Evolutionary conservation across 2,113 vertebrate species (phyloP).

Genomic region (Parus major): DNA sequence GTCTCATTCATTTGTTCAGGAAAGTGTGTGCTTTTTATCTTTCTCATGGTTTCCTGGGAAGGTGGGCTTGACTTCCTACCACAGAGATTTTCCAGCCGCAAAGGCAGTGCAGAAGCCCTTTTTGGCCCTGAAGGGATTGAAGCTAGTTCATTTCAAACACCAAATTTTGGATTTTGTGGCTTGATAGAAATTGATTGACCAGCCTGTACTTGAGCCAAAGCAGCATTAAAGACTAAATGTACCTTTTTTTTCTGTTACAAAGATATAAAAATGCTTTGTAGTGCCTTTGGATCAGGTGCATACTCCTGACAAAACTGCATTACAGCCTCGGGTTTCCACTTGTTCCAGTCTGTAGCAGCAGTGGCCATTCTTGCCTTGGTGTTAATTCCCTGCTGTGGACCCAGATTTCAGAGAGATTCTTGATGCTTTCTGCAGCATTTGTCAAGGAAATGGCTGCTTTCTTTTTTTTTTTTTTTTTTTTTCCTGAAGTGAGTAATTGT

Average conservation of each 20-base stretch:
- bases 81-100: not conserved
- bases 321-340: not conserved
- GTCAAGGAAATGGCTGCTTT: slow-evolving; percentile 31
- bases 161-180: not conserved
- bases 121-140: not conserved
- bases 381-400: not conserved
- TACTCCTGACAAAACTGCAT: not conserved
- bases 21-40: not conserved
- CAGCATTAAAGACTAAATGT: not conserved
- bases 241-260: not conserved
- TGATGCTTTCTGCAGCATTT: slow-evolving; percentile 38
- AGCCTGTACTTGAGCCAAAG: not conserved
- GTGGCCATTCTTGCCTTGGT: not conserved
- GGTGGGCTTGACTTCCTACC: not conserved
- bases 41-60: not conserved
- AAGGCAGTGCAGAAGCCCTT: not conserved
- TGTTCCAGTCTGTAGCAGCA: not conserved
- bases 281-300: not conserved
- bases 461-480: not conserved
- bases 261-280: not conserved
- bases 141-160: not conserved
- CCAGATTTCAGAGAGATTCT: not conserved
- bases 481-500: slow-evolving; percentile 54
- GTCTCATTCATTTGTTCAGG: not conserved
- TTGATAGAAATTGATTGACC: not conserved